These are phyloP conservation scores for Vireo griseus DNA, from an alignment of 2,797 vertebrate genomes.

Conservation along the genomic window DNA sequence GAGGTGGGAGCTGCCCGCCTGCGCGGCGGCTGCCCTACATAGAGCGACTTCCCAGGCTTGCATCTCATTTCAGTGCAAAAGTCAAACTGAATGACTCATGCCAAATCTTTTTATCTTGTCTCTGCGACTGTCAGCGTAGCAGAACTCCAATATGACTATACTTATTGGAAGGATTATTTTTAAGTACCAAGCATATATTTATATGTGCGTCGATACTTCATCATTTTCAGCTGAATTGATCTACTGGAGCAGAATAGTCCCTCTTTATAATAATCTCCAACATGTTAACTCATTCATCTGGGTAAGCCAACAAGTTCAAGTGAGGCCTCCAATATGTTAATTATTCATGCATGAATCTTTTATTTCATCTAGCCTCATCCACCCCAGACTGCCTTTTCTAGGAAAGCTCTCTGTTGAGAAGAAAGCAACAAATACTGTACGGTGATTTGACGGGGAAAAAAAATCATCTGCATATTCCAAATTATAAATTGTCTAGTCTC, in stretches of 20 bases:
- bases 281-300: conserved; percentile 61
- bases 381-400: conserved; percentile 59
- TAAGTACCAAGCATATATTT: conserved; percentile 28
- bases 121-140: conserved; percentile 7
- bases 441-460: not conserved
- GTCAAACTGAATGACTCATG: conserved; percentile 36
- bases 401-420: conserved; percentile 45
- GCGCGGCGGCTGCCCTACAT: not conserved
- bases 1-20: conserved; percentile 24
- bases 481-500: conserved; percentile 57
- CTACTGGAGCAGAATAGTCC: conserved; percentile 32
- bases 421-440: conserved; percentile 39
- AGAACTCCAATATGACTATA: conserved; percentile 36
- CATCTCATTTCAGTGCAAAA: conserved; percentile 39
- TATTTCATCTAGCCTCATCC: conserved; percentile 45
- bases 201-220: conserved; percentile 17
- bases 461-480: conserved; percentile 57
- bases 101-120: conserved; percentile 33
- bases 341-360: conserved; percentile 60
- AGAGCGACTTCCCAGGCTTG: not conserved
- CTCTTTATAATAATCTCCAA: conserved; percentile 50
- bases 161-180: conserved; percentile 56
- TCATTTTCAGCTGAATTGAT: conserved; percentile 33
- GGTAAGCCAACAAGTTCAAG: conserved; percentile 60
- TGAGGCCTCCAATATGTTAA: conserved; percentile 58